Evolutionary conservation across 2,888 invertebrate species (phyloP), one percentile per base, ranked within the genome.

Genomic region (Plebejus anna): DNA sequence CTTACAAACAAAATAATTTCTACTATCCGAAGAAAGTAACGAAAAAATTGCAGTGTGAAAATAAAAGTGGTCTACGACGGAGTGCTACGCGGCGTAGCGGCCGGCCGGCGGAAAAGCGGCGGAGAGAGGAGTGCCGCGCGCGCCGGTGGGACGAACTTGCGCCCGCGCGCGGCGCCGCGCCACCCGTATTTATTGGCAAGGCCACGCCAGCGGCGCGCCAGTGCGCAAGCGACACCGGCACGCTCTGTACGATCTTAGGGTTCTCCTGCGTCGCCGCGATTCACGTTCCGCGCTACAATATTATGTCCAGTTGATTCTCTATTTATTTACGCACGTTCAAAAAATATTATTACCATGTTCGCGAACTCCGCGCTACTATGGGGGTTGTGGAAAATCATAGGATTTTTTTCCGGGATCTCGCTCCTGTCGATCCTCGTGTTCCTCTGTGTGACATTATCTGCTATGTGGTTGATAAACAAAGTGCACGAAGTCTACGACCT

Each of bases 111-210:
- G 87, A 89, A 89, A 89, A 89, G 85, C 86, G 84, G 83, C 81
- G 86, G 88, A 88, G 90, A 89, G 89, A 89, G 90, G 90, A 89
- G 89, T 87, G 86, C 83, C 86, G 86, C 89, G 86, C 89, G 90
- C 87, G 86, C 83, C 86, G 86, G 89, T 90, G 88, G 91, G 90
- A 87, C 86, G 90, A 88, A 83, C 90, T 88, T 85, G 89, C 85
- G 86, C 86, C 88, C 87, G 89, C 87, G 90, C 89, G 88, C 81
- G 82, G 85, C 85, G 86, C 88, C 87, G 89, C 87, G 90, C 89
- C 88, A 81, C 82, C 85, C 85, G 87, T 90, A 94, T 94, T 94
- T 94, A 94, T 93, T 91, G 86, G 93, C 94, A 94, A 94, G 94
- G 94, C 93, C 92, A 93, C 88, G 83, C 88, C 87, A 88, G 90